These are phyloP conservation scores for Tetraneura akinire DNA, from an alignment of 1,140 invertebrate genomes.

Conservation along the genomic window DNA sequence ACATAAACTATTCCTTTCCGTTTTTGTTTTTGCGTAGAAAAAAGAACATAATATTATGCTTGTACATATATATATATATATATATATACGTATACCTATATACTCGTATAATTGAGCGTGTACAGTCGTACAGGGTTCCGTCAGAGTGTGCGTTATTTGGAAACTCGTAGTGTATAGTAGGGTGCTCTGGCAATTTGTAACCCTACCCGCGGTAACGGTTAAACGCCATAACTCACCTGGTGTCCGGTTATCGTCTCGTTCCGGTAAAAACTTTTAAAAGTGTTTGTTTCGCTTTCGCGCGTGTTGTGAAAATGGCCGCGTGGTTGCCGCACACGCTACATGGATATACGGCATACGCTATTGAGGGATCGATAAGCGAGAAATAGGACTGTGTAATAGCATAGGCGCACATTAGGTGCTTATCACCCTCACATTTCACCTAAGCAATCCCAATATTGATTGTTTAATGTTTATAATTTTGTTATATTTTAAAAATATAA, in stretches of 20 bases:
- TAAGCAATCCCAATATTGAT: too few relatives aligned
- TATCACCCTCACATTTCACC: too few relatives aligned
- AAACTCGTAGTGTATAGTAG: background rate
- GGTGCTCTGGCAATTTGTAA: constrained; percentile 39
- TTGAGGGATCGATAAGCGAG: constrained; percentile 25
- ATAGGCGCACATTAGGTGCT: too few relatives aligned
- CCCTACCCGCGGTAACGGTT: constrained; percentile 37
- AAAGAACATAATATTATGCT: background rate
- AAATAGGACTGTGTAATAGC: too few relatives aligned
- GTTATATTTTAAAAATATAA: too few relatives aligned
- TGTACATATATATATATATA: background rate
- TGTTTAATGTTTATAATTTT: too few relatives aligned
- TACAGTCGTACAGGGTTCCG: too few relatives aligned
- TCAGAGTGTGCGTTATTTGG: background rate
- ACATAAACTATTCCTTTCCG: constrained; percentile 15
- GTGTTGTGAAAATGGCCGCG: constrained; percentile 23
- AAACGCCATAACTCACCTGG: constrained; percentile 38
- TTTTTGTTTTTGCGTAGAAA: background rate
- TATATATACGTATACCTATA: background rate
- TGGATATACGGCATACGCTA: too few relatives aligned
- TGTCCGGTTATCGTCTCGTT: constrained; percentile 41
- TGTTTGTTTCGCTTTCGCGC: constrained; percentile 1
- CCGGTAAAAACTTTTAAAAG: constrained; percentile 44
- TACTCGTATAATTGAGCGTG: background rate
- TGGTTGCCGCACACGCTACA: background rate